Base-by-base conservation (phyloP, 2,113 vertebrate species). In the Blennius ocellaris region DNA sequence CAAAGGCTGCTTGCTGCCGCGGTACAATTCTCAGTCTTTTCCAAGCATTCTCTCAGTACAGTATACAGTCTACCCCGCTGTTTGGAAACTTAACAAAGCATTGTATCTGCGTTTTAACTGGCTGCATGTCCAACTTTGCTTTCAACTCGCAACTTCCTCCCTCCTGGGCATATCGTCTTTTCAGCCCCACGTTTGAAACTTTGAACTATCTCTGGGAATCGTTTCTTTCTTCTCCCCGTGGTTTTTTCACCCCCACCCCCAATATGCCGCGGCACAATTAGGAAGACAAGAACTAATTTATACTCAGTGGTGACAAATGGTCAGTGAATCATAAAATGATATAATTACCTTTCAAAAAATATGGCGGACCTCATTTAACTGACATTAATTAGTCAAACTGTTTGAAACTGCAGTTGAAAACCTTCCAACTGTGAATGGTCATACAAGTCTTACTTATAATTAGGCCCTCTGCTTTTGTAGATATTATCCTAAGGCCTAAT, bases 341-440 rank as follows among this genome's bases (percentile, higher is more conserved):
- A 92, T 94, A 94, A 94, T 93, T 94, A 93, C 91, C 90, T 91
- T 87, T 94, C 91, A 93, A 91, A 87, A 90, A 85, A 88, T 30
- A 91, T 69, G 74, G 80, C 40, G 78, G 76, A 89, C 87, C 88
- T 90, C 75, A 89, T 92, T 93, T 90, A 90, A 90, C 83, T 89
- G 88, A 90, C 87, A 80, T 90, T 94, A 94, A 94, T 94, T 94
- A 92, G 92, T 90, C 78, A 85, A 91, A 88, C 74, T 78, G 73
- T 88, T 85, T 59, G 73, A 93, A 93, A 88, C 73, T 85, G 60
- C 57, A 81, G 87, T 82, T 73, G 72, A 80, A 79, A 88, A 71
- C 76, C 69, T 57, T 78, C 77, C 83, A 89, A 78, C 85, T 87
- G 82, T 91, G 86, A 90, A 90, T 78, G 68, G 57, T 83, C 63